Percentiles rank a stretch among this genome's conserved stretches.
phyloP scores from a whole-genome alignment of 2,888 invertebrate genomes.

The Cremastinae sp. region DNA sequence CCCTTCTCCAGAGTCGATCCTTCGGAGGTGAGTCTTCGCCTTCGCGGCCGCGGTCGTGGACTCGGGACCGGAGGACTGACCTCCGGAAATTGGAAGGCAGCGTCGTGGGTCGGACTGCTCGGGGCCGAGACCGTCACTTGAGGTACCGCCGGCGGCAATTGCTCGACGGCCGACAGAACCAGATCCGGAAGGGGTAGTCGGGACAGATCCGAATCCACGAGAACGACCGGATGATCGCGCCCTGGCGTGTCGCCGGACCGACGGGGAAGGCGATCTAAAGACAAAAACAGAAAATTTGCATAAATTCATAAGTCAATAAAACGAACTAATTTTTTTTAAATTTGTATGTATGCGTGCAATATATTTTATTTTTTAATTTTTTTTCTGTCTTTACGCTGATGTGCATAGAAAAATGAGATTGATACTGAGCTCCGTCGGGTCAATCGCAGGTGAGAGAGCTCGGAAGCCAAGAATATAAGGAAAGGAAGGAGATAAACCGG shows the following conservation, averaged over 20 bases:
- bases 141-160: conserved; percentile 75
- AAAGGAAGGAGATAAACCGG: conserved; percentile 44
- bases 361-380: too few relatives aligned
- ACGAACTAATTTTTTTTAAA: too few relatives aligned
- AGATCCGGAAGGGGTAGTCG: conserved; percentile 76
- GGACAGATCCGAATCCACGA: conserved; percentile 76
- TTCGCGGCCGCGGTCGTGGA: conserved; percentile 77
- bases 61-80: conserved; percentile 76
- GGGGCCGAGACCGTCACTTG: conserved; percentile 79
- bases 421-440: too few relatives aligned
- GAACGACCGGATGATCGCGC: conserved; percentile 73
- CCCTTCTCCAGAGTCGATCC: conserved; percentile 73
- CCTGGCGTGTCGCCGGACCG: conserved; percentile 69
- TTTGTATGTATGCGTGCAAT: too few relatives aligned
- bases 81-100: conserved; percentile 78
- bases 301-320: too few relatives aligned
- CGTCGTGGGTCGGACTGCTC: conserved; percentile 78
- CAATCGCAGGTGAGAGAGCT: conserved; percentile 36
- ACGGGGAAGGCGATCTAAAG: conserved; percentile 76
- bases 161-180: conserved; percentile 77
- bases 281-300: neutral
- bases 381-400: too few relatives aligned
- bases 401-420: too few relatives aligned
- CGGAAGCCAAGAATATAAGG: conserved; percentile 13
- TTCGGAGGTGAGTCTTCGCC: conserved; percentile 77